Evolutionary conservation across 2,113 vertebrate species (phyloP), one percentile per base, ranked within the genome.

Genomic region (Centrocercus urophasianus): DNA sequence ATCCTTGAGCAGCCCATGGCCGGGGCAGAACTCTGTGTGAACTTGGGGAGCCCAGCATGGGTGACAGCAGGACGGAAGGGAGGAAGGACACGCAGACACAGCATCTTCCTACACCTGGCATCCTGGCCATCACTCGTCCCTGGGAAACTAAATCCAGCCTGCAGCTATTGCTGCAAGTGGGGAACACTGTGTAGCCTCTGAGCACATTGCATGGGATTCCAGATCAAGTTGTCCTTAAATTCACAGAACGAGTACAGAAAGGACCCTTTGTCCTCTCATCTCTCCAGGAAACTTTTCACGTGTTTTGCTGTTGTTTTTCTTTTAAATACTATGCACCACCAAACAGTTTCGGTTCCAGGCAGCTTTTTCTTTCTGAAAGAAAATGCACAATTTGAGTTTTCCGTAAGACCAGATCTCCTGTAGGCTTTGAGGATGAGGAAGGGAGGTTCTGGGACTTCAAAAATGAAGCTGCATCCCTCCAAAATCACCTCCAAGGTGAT

Each of bases 1-100:
- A 1, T 50, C 21, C 57, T 82, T 20, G 14, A 66, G 67, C 32
- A 70, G 71, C 52, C 71, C 34, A 25, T 2, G 21, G 75, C 71
- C 38, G 5, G 52, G 88, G 64, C 32, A 76, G n/a, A 71, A 42
- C 3, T 1, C 5, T 16, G 2, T 40, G 13, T 1, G 0, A 83
- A 42, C 57, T 34, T 40, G 13, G 24, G 21, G n/a, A 50, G n/a
- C 2, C 30, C 24, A 4, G 24, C 24, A 43, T 25, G 27, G 61
- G 40, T 34, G 24, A 52, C 50, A 66, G 38, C 61, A 34, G 36
- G 61, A 54, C 30, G 16, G 16, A 43, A 32, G 38, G 48, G 40
- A 54, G 52, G 9, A 54, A 54, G 52, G 28, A 40, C 7, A 22
- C 8, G 16, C 42, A 28, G 59, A 27, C 32, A 32, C 11, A n/a